A percentile compares a stretch with the other conserved stretches of the same genome.
Evolutionary conservation across 2,113 vertebrate species (phyloP).

Genomic region (Columba livia): DNA sequence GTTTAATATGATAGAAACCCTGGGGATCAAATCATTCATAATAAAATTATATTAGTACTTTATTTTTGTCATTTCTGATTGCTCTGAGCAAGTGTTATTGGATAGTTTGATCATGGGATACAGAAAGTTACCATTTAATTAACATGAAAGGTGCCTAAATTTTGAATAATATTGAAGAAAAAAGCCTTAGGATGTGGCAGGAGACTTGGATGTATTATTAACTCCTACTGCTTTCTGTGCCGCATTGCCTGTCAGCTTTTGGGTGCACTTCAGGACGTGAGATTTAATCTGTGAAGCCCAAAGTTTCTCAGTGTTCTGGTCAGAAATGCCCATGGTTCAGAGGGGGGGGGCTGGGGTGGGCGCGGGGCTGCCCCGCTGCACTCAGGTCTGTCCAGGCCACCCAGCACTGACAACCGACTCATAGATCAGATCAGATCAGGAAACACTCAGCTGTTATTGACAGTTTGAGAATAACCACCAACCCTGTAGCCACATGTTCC

Average conservation of each 20-base stretch:
- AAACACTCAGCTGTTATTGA: too few relatives aligned
- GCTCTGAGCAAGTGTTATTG: slow-evolving; percentile 61
- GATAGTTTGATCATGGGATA: slow-evolving; percentile 53
- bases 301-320: neutral
- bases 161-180: slow-evolving; percentile 62
- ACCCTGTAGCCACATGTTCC: neutral
- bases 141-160: slow-evolving; percentile 59
- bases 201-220: slow-evolving; percentile 42
- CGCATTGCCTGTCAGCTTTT: neutral
- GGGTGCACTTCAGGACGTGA: neutral
- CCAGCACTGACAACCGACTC: too few relatives aligned
- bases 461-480: too few relatives aligned
- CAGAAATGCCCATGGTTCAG: neutral
- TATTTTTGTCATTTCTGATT: slow-evolving; percentile 66
- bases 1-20: slow-evolving; percentile 70
- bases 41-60: slow-evolving; percentile 69
- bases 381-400: too few relatives aligned
- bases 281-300: neutral
- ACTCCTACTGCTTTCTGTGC: neutral
- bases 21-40: slow-evolving; percentile 64
- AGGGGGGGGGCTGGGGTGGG: neutral
- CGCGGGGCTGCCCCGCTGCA: too few relatives aligned
- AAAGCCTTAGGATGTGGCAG: slow-evolving; percentile 42
- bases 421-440: too few relatives aligned
- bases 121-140: slow-evolving; percentile 70